A percentile compares a stretch with the other conserved stretches of the same genome.
Evolutionary conservation across 2,797 vertebrate species (phyloP).

Genomic region (Hemitrygon akajei): DNA sequence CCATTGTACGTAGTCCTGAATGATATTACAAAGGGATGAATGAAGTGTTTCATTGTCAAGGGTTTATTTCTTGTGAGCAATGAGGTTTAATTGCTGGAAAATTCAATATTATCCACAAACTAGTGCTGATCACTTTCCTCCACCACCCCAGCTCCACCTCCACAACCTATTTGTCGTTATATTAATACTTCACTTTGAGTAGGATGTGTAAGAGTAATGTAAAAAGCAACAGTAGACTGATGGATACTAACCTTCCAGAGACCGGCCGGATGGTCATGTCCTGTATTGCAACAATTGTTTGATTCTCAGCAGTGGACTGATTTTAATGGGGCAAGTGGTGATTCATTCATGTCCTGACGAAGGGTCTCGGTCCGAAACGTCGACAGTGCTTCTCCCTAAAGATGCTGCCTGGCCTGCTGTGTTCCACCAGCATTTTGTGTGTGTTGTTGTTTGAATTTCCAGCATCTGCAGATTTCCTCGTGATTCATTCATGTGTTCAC

Average conservation of each 20-base stretch:
- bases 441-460: too few relatives aligned
- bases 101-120: background rate
- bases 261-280: too few relatives aligned
- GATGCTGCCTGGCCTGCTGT: too few relatives aligned
- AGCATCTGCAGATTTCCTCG: too few relatives aligned
- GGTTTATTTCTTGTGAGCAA: background rate
- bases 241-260: background rate
- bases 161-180: background rate
- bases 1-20: background rate
- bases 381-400: too few relatives aligned
- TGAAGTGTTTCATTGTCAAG: background rate
- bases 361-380: too few relatives aligned
- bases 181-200: background rate
- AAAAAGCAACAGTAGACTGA: background rate
- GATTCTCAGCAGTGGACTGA: background rate
- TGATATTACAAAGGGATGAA: background rate
- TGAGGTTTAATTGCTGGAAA: background rate
- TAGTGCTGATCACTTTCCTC: too few relatives aligned
- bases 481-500: background rate
- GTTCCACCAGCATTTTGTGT: too few relatives aligned
- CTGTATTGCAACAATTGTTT: too few relatives aligned
- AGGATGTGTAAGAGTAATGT: background rate
- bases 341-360: background rate
- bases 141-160: too few relatives aligned
- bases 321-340: background rate